Conservation (phyloP, 2,888 invertebrate genomes). For the Lasius fuliginosus region DNA sequence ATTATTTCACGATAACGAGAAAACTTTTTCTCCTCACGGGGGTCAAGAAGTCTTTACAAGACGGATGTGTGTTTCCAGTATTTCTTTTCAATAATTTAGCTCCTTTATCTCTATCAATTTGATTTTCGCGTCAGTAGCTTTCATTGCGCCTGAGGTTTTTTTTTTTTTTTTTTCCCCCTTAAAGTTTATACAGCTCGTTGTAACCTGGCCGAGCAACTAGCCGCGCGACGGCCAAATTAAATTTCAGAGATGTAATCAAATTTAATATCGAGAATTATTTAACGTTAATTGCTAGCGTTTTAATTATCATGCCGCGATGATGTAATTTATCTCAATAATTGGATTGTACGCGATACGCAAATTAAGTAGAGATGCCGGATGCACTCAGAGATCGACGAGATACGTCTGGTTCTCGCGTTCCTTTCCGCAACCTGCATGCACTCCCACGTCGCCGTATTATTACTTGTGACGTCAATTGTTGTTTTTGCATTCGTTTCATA, state of each 20-base stretch:
- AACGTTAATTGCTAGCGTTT: constrained; percentile 55
- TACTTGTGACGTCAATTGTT: constrained; percentile 35
- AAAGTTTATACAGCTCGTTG: neutral
- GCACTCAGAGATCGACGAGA: constrained; percentile 32
- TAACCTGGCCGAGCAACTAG: no score
- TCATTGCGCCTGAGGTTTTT: neutral
- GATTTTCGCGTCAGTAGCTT: neutral
- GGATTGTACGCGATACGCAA: constrained; percentile 18
- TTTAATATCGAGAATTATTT: constrained; percentile 62
- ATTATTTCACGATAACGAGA: constrained; percentile 48
- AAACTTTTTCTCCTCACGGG: constrained; percentile 15
- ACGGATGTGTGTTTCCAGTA: constrained; percentile 25
- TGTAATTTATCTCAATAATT: constrained; percentile 57
- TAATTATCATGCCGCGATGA: constrained; percentile 32
- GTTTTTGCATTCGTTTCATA: constrained; percentile 33
- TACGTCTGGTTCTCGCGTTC: neutral
- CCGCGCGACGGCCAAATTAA: neutral
- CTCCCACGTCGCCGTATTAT: neutral
- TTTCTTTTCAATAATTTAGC: constrained; percentile 34
- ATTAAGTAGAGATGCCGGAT: constrained; percentile 47
- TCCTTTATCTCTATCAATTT: constrained; percentile 23
- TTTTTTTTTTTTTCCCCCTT: neutral
- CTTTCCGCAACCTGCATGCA: neutral
- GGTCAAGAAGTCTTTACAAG: neutral
- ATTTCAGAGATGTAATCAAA: constrained; percentile 47